Evolutionary conservation across 2,888 invertebrate species (phyloP), one percentile per base, ranked within the genome.

Genomic region (Willowsia nigromaculata): DNA sequence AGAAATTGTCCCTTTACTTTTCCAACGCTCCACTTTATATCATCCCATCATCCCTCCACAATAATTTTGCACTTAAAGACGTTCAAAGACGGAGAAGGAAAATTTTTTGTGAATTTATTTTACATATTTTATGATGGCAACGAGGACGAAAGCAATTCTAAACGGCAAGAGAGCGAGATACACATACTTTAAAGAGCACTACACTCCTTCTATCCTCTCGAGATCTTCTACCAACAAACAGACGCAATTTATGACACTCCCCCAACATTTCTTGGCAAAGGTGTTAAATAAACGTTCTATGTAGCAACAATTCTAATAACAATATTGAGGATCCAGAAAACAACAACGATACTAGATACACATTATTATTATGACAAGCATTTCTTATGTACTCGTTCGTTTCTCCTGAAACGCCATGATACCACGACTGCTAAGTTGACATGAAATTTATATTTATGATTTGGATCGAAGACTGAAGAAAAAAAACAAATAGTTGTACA

Each of bases 51-150:
- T 2, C 37, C 37, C 37, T 37, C 5, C 37, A 37, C 4, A 37
- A 9, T 9, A 37, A 9, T 37, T 37, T n/a, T n/a, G 5, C 37
- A 37, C 37, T 37, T 37, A 37, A 37, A 9, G 9, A 37, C 59
- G 7, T 59, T 59, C 2, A 25, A 59, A 25, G 9, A 15, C 15
- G 65, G n/a, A 15, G 30, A 74, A 25, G n/a, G 43, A 33, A 47
- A 74, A 74, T 74, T 74, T 13, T 43, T 47, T 47, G 71, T 43
- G 47, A 74, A 74, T 74, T 74, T 43, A 74, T 74, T 74, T 74
- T 43, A 47, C 71, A 74, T 74, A 74, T 74, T 74, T 74, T 74
- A 74, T 74, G 71, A 74, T 74, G 71, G 47, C 71, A 74, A 47
- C 43, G 43, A 74, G 15, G 43, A 47, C 47, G n/a, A 33, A 47